Evolutionary conservation across 2,113 vertebrate genomes (phyloP).

Genomic region (Noturus placidus): DNA sequence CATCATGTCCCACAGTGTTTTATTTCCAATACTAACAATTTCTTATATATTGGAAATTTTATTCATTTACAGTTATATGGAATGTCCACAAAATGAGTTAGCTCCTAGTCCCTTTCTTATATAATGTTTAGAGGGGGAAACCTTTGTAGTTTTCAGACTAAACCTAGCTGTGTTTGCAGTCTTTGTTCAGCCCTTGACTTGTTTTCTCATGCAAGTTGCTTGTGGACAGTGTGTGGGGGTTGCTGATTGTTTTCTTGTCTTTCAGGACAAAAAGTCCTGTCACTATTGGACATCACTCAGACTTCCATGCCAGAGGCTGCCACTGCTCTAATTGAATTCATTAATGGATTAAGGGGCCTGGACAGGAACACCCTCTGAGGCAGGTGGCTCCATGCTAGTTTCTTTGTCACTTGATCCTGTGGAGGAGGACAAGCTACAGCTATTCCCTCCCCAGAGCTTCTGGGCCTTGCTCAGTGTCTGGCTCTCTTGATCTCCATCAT

Average conservation of each 20-base stretch:
- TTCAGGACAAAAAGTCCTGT: conserved; percentile 26
- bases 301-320: conserved; percentile 33
- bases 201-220: conserved; percentile 11
- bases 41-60: not conserved
- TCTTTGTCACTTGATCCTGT: conserved; percentile 37
- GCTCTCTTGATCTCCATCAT: conserved; percentile 31
- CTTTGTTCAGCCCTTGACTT: conserved; percentile 16
- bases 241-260: conserved; percentile 33
- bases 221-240: conserved; percentile 8
- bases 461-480: conserved; percentile 17
- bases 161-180: not conserved
- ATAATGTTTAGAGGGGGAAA: not conserved
- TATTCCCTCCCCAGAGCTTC: not conserved
- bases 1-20: not conserved
- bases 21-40: not conserved
- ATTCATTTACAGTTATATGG: not conserved
- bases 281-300: conserved; percentile 26
- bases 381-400: conserved; percentile 18
- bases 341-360: conserved; percentile 51
- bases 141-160: not conserved
- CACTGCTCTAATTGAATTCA: conserved; percentile 54
- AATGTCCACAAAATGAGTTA: not conserved
- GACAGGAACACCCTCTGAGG: conserved; percentile 39
- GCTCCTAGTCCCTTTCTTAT: not conserved
- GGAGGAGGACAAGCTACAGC: not conserved